Evolutionary conservation across 2,888 invertebrate species (phyloP), one percentile per base, ranked within the genome.

Genomic region (Hypena proboscidalis): DNA sequence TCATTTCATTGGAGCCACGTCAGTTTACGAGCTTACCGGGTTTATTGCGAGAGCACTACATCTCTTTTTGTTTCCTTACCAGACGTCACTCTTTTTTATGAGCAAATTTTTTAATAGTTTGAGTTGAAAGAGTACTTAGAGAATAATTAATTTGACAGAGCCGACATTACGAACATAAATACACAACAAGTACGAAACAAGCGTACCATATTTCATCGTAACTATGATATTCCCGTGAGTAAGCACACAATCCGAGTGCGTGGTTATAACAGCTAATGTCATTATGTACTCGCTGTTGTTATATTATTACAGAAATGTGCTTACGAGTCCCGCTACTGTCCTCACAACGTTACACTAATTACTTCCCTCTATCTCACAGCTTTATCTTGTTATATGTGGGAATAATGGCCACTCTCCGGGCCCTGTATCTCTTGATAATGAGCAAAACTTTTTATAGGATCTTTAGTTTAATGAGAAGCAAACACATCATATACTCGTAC

Each of bases 21-120:
- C 73, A 76, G 73, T 85, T 85, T 86, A 85, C 76, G 84, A 84
- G 76, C 78, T 70, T 70, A 56, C 70, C 69, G 70, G 71, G 71
- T 78, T 84, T 79, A 80, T 77, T 70, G 68, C 71, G 64, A 83
- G 79, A 74, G 75, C 74, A 74, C 83, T 82, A 77, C 67, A 74
- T 73, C 64, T 69, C 63, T 71, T 77, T 74, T 82, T 84, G 74
- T 83, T 74, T 70, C 66, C 66, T 64, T 66, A 62, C 63, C 59
- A 64, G 54, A 66, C 73, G 74, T 69, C 67, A 73, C 63, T 73
- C 68, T 70, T 63, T 75, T 75, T 79, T 77, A 70, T 63, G 49
- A 58, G 68, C 67, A 77, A 62, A 58, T 73, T 76, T 67, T 77
- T 77, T 76, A 75, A 80, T 71, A 70, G 67, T 60, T 63, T 57